Base-by-base conservation (phyloP, 2,888 invertebrate genomes). In the Latrodectus hesperus region DNA sequence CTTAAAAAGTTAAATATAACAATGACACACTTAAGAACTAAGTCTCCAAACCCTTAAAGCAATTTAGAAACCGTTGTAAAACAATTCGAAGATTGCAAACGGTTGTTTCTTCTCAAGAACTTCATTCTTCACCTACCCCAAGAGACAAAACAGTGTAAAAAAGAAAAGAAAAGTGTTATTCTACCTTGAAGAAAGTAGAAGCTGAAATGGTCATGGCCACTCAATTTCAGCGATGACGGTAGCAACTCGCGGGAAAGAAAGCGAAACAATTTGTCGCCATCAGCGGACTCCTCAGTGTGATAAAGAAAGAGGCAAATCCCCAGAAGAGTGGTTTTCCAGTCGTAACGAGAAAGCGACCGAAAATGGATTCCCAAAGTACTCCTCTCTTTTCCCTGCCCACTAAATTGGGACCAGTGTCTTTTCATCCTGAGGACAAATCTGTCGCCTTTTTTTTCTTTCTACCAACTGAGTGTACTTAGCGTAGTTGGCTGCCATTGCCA, bases 191-290 rank as follows among this genome's bases (percentile, higher is more conserved):
- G 38, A 38, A 38, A 38, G 38, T 1, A 38, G 38, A 38, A 38
- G 38, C 38, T 38, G 38, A 38, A 38, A 38, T 38, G 38, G 38
- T 38, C 38, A 38, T 38, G 38, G 38, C 38, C 38, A 72, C 81
- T 81, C 73, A 81, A 81, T 81, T 74, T 52, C 81, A 16, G 52
- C 72, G 81, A 81, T 81, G 60, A 73, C 73, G 81, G 81, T 65
- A 67, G 22, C 76, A 49, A 38, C 38, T 38, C 38, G 4, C 55
- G 64, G 55, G 38, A 71, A 55, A 38, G n/a, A 80, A 22, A 77
- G 67, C 16, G 71, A 74, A 81, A 81, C 81, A 81, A 81, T 74
- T 81, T 74, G 73, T 81, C 74, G 73, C 81, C 38, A 72, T 72
- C 80, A 80, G 16, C 55, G 38, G 71, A 70, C 55, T 70, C 26